Evolutionary conservation across 2,888 invertebrate species (phyloP), one percentile per base, ranked within the genome.

Genomic region (Caenorhabditis sp.): DNA sequence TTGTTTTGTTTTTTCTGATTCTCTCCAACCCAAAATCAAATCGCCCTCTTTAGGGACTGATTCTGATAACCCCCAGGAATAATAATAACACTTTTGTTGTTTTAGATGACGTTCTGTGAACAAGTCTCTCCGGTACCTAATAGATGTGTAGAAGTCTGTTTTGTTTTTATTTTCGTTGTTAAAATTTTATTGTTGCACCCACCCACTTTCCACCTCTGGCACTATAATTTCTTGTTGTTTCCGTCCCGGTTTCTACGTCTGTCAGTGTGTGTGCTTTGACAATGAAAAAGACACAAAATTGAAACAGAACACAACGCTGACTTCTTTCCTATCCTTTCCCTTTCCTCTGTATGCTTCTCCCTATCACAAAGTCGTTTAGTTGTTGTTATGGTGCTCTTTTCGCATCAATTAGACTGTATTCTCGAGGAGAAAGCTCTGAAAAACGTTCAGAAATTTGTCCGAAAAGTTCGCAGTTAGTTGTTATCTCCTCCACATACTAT

Each of bases 381-480:
- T 75, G 75, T 75, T 75, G 75, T 75, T 75, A 63, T 70, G 75
- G 63, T 75, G 58, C 70, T 53, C 55, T 46, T 26, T 58, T 45
- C 30, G 73, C 59, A 45, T 59, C 46, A 68, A 68, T 56, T 59
- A 68, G 58, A 59, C 68, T 58, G 58, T 37, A 17, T n/a, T n/a
- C n/a, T n/a, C n/a, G n/a, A n/a, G n/a, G n/a, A n/a, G n/a, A n/a
- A n/a, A n/a, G n/a, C n/a, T n/a, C n/a, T n/a, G n/a, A n/a, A n/a
- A n/a, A n/a, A n/a, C n/a, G n/a, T n/a, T n/a, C n/a, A n/a, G n/a
- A n/a, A n/a, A n/a, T n/a, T n/a, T n/a, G n/a, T n/a, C n/a, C n/a
- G n/a, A n/a, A n/a, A 22, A 22, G 35, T 46, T 53, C 39, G 15
- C 30, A 39, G 65, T 74, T 62, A 58, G 66, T 75, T 75, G 68